Percentiles rank a stretch among this genome's conserved stretches.
Evolutionary conservation across 2,113 vertebrate species (phyloP).

Genomic region (Clarias magur): DNA sequence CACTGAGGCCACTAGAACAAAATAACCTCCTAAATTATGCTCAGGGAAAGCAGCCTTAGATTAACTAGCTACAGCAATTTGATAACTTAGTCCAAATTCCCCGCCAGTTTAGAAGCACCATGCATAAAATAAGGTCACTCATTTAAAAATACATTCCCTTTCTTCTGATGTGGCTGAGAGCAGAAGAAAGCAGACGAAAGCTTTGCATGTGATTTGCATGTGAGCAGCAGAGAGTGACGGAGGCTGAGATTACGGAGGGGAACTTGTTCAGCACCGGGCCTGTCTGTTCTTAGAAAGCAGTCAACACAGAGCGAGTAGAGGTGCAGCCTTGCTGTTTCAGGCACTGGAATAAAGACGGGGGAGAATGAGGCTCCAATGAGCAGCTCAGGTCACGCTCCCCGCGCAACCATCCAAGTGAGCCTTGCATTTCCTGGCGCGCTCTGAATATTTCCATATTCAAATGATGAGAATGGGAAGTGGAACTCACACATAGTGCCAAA

Average conservation of each 20-base stretch:
- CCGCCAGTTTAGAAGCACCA: background rate
- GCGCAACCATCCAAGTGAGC: slow-evolving; percentile 1
- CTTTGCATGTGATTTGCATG: slow-evolving; percentile 46
- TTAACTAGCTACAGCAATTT: background rate
- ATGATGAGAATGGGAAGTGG: slow-evolving; percentile 33
- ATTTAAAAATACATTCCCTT: slow-evolving; percentile 18
- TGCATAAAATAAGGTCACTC: slow-evolving; percentile 16
- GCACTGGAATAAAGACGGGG: background rate
- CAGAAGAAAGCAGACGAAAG: slow-evolving; percentile 11
- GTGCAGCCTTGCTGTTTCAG: background rate
- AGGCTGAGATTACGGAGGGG: background rate
- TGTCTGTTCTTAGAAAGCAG: slow-evolving; percentile 14
- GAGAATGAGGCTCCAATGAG: background rate
- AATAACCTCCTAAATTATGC: background rate
- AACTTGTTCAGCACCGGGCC: background rate
- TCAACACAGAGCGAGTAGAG: background rate
- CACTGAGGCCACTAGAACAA: background rate
- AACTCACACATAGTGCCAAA: slow-evolving; percentile 45
- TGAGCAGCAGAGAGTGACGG: slow-evolving; percentile 36
- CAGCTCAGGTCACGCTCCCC: slow-evolving; percentile 19
- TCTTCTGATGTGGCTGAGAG: slow-evolving; percentile 19
- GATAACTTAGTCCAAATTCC: slow-evolving; percentile 5
- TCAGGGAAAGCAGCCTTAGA: background rate
- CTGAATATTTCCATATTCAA: slow-evolving; percentile 49
- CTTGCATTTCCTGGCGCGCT: slow-evolving; percentile 10